A percentile compares a stretch with the other conserved stretches of the same genome.
phyloP scores from a whole-genome alignment of 2,888 invertebrate genomes.

The Heteropelma amictum region DNA sequence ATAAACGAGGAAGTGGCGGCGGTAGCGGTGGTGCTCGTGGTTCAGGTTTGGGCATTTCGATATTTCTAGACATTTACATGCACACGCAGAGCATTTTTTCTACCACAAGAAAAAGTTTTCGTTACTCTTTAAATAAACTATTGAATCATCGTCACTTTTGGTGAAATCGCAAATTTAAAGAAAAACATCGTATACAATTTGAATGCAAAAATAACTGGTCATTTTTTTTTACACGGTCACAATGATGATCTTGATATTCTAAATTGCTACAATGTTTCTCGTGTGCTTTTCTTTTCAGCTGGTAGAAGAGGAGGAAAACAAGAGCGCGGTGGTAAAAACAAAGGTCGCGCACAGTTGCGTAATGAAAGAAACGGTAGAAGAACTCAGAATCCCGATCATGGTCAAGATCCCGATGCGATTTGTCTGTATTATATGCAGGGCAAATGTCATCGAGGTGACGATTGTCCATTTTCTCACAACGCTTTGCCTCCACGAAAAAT shows the following conservation, averaged over 20 bases:
- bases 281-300: too few species aligned
- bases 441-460: constrained; percentile 90
- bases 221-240: background rate
- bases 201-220: too few species aligned
- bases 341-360: constrained; percentile 74
- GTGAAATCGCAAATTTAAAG: too few species aligned
- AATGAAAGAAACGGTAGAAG: constrained; percentile 79
- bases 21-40: constrained; percentile 59
- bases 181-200: too few species aligned
- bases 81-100: too few species aligned
- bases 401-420: constrained; percentile 85
- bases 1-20: constrained; percentile 76
- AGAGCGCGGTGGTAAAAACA: constrained; percentile 76
- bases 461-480: constrained; percentile 93
- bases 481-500: constrained; percentile 90
- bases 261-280: too few species aligned
- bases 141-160: too few species aligned
- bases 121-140: too few species aligned
- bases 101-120: too few species aligned
- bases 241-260: background rate
- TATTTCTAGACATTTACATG: background rate
- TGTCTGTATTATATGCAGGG: constrained; percentile 94
- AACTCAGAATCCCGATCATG: constrained; percentile 78
- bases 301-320: constrained; percentile 80
- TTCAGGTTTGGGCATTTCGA: constrained; percentile 37